Percentiles rank a stretch among this genome's conserved stretches.
Conservation (phyloP, 2,113 vertebrate species). For the Syngnathus typhle region DNA sequence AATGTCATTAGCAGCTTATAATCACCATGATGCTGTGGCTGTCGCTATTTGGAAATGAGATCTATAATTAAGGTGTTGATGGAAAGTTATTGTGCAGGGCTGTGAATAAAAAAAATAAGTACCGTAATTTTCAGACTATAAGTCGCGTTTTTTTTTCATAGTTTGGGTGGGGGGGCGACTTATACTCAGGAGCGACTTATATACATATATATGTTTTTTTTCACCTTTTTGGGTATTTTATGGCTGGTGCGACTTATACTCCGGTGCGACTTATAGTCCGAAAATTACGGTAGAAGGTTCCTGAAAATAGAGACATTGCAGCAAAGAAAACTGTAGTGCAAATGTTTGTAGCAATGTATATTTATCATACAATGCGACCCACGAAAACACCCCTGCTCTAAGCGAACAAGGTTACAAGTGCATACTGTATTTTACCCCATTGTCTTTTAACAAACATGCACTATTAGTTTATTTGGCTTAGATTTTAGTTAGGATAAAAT, state of each 20-base stretch:
- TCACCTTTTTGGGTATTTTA: no score
- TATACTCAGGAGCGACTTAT: no score
- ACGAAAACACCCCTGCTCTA: no score
- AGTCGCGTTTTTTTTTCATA: no score
- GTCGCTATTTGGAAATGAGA: slow-evolving; percentile 45
- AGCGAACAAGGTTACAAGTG: neutral
- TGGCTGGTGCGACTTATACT: no score
- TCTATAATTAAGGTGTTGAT: slow-evolving; percentile 32
- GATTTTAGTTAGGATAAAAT: neutral
- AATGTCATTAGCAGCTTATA: slow-evolving; percentile 51
- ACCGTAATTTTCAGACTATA: no score
- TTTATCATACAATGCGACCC: neutral
- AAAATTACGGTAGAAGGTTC: no score
- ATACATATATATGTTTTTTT: no score
- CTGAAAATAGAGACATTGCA: neutral
- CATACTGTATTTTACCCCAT: neutral
- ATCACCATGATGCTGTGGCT: slow-evolving; percentile 32
- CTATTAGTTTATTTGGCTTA: neutral
- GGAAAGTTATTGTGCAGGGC: slow-evolving; percentile 13
- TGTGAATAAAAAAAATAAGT: slow-evolving; percentile 9
- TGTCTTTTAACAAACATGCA: neutral
- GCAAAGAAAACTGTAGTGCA: neutral
- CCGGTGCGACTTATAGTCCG: no score
- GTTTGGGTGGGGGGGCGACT: no score
- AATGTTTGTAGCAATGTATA: neutral